These are phyloP conservation scores for Esox niger DNA, from an alignment of 2,113 vertebrate genomes.

Conservation along the genomic window DNA sequence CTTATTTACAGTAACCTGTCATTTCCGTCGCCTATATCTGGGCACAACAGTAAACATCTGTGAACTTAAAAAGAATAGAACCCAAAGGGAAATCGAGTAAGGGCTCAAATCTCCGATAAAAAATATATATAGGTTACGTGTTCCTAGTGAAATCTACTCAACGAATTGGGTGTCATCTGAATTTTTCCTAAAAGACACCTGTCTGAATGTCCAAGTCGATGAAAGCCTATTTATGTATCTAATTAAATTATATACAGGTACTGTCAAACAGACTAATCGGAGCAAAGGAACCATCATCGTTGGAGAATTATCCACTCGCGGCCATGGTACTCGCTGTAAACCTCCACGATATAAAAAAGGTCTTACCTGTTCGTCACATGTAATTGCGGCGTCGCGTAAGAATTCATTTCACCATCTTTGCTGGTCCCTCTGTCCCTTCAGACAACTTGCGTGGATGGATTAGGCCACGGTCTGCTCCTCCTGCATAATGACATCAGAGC, in stretches of 20 bases:
- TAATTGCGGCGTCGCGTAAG: constrained; percentile 42
- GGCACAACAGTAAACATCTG: too few relatives aligned
- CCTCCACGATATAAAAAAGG: neutral
- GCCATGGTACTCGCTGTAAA: neutral
- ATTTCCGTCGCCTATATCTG: too few relatives aligned
- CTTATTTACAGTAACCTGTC: too few relatives aligned
- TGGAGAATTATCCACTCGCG: neutral
- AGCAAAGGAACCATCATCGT: neutral
- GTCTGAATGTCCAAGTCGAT: neutral
- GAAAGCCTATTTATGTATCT: neutral
- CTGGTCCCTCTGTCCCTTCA: constrained; percentile 32
- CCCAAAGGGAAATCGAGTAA: too few relatives aligned
- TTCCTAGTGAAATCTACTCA: neutral
- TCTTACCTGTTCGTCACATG: constrained; percentile 61
- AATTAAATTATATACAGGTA: neutral
- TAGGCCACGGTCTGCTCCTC: constrained; percentile 55
- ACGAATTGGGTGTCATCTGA: neutral
- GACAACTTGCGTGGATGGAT: constrained; percentile 55
- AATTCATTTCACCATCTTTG: constrained; percentile 27
- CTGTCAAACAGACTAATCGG: neutral
- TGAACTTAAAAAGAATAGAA: neutral
- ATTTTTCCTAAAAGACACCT: neutral
- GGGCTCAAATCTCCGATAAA: neutral
- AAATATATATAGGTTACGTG: neutral
- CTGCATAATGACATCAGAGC: constrained; percentile 70